These are phyloP conservation scores for Opisthograptis luteolata DNA, from an alignment of 2,888 invertebrate genomes.

Conservation along the genomic window DNA sequence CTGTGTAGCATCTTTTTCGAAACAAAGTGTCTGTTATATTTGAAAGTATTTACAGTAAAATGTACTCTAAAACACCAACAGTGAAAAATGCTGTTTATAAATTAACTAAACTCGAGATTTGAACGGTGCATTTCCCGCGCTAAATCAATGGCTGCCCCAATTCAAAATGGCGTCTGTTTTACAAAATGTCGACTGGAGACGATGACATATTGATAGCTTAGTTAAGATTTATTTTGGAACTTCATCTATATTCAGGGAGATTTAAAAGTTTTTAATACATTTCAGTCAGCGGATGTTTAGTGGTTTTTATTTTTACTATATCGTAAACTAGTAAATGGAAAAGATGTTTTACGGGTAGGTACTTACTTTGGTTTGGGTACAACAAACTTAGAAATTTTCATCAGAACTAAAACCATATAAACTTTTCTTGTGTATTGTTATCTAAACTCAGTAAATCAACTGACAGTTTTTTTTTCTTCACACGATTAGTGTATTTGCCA, in stretches of 20 bases:
- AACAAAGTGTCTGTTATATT: too few species aligned
- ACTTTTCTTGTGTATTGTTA: too few species aligned
- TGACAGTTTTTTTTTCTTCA: too few species aligned
- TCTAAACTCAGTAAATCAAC: too few species aligned
- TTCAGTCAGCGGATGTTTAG: background rate
- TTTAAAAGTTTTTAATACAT: conserved; percentile 12
- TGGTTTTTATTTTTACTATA: background rate
- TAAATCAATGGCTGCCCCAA: conserved; percentile 44
- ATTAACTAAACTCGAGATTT: conserved; percentile 51
- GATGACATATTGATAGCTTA: conserved; percentile 37
- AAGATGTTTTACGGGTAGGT: too few species aligned
- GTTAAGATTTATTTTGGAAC: conserved; percentile 38
- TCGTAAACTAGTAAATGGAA: background rate
- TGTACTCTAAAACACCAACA: background rate
- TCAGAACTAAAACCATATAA: too few species aligned
- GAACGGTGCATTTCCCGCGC: conserved; percentile 48
- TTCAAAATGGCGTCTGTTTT: conserved; percentile 40
- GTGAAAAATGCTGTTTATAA: conserved; percentile 39
- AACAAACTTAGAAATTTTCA: too few species aligned
- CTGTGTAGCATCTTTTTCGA: too few species aligned
- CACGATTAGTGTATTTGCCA: too few species aligned
- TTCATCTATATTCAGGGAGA: conserved; percentile 22
- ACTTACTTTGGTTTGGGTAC: too few species aligned
- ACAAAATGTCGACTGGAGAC: conserved; percentile 39
- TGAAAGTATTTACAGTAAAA: too few species aligned